These are phyloP conservation scores for Phrynocephalus forsythii DNA, from an alignment of 2,797 vertebrate genomes.

Conservation along the genomic window DNA sequence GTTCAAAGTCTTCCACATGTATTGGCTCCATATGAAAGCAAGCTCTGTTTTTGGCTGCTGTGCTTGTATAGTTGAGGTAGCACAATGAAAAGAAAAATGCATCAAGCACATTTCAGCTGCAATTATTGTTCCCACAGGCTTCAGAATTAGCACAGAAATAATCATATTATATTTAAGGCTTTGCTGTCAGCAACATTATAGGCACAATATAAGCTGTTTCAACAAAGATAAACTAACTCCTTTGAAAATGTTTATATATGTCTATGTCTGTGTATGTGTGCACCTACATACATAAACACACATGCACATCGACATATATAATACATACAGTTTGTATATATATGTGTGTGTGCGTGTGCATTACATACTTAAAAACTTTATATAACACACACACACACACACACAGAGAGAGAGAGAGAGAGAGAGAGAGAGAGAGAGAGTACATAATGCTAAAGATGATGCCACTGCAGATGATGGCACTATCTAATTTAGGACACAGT, in stretches of 20 bases:
- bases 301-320: too few relatives aligned
- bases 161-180: slow-evolving; percentile 11
- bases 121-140: not conserved
- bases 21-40: slow-evolving; percentile 34
- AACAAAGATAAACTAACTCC: not conserved
- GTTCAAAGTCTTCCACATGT: slow-evolving; percentile 34
- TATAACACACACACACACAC: too few relatives aligned
- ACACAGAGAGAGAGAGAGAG: too few relatives aligned
- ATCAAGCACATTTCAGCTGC: not conserved
- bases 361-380: too few relatives aligned
- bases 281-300: too few relatives aligned
- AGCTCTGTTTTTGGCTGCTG: not conserved
- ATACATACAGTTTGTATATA: too few relatives aligned
- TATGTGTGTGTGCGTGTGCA: too few relatives aligned
- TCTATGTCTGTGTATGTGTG: too few relatives aligned
- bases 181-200: not conserved
- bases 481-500: not conserved
- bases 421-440: not conserved
- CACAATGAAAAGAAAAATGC: not conserved
- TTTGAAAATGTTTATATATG: slow-evolving; percentile 9
- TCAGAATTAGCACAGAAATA: not conserved
- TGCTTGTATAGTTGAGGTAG: not conserved
- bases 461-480: not conserved
- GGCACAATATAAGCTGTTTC: not conserved
- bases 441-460: not conserved